phyloP scores from a whole-genome alignment of 2,113 vertebrate genomes.

The Macquaria ambigua region DNA sequence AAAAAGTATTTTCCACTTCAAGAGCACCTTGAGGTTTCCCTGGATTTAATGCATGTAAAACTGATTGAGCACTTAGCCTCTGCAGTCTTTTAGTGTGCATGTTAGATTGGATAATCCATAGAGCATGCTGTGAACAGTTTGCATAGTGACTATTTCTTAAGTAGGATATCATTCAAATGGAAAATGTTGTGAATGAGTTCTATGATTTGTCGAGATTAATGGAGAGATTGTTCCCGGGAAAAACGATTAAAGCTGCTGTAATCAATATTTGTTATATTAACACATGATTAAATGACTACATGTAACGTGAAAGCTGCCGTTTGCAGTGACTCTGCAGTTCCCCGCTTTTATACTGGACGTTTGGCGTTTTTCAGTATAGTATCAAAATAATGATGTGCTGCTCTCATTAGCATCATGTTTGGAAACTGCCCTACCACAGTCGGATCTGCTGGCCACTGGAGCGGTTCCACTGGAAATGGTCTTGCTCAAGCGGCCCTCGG shows the following conservation, averaged over 20 bases:
- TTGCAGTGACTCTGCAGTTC: neutral
- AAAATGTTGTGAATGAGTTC: neutral
- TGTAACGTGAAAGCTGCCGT: neutral
- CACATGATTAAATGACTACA: neutral
- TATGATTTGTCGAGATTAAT: neutral
- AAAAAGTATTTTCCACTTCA: neutral
- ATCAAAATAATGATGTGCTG: neutral
- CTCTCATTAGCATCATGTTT: neutral
- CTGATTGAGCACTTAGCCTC: neutral
- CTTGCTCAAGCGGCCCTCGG: neutral
- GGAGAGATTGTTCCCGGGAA: neutral
- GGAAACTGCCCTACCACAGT: neutral
- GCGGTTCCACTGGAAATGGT: neutral
- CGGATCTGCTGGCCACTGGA: neutral
- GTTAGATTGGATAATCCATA: slow-evolving; percentile 3
- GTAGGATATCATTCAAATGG: neutral
- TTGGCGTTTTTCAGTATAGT: neutral
- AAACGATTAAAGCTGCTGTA: neutral
- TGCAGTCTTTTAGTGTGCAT: neutral
- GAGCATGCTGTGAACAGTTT: neutral
- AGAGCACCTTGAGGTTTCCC: neutral
- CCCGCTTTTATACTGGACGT: neutral
- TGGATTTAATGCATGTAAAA: slow-evolving; percentile 1
- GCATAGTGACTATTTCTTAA: neutral
- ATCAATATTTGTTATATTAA: neutral